Evolutionary conservation across 2,888 invertebrate genomes (phyloP).

Genomic region (Lathronympha strigana): DNA sequence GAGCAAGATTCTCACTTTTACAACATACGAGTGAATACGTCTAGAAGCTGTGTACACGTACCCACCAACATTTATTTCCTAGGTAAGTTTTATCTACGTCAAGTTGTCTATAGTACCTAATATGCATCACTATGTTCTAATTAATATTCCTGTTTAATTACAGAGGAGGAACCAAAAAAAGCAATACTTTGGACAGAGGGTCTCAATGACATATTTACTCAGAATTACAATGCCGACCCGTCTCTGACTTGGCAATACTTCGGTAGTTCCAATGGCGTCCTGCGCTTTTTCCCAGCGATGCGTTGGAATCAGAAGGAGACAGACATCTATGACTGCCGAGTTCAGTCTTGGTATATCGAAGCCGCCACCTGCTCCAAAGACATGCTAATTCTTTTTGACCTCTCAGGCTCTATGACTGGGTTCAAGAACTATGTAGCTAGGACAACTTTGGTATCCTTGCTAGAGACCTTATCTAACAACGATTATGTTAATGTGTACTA

Average conservation of each 20-base stretch:
- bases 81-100: slow-evolving; percentile 71
- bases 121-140: background rate
- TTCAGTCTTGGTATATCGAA: slow-evolving; percentile 98
- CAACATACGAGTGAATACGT: slow-evolving; percentile 91
- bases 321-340: slow-evolving; percentile 96
- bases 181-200: slow-evolving; percentile 94
- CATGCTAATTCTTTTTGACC: slow-evolving; percentile 96
- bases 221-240: slow-evolving; percentile 95
- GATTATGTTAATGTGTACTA: slow-evolving; percentile 97
- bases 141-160: slow-evolving; percentile 43
- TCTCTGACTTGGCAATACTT: slow-evolving; percentile 99
- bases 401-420: slow-evolving; percentile 98
- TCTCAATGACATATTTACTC: slow-evolving; percentile 91
- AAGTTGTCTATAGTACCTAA: background rate
- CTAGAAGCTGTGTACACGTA: slow-evolving; percentile 94
- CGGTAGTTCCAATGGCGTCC: slow-evolving; percentile 96
- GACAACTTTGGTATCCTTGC: slow-evolving; percentile 93
- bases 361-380: slow-evolving; percentile 99
- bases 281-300: slow-evolving; percentile 95
- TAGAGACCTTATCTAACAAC: slow-evolving; percentile 98
- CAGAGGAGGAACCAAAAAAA: slow-evolving; percentile 68
- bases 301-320: slow-evolving; percentile 83
- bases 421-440: slow-evolving; percentile 89
- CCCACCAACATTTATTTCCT: slow-evolving; percentile 96
- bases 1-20: slow-evolving; percentile 93